Evolutionary conservation across 2,888 invertebrate genomes (phyloP).

Genomic region (Argynnis bischoffii): DNA sequence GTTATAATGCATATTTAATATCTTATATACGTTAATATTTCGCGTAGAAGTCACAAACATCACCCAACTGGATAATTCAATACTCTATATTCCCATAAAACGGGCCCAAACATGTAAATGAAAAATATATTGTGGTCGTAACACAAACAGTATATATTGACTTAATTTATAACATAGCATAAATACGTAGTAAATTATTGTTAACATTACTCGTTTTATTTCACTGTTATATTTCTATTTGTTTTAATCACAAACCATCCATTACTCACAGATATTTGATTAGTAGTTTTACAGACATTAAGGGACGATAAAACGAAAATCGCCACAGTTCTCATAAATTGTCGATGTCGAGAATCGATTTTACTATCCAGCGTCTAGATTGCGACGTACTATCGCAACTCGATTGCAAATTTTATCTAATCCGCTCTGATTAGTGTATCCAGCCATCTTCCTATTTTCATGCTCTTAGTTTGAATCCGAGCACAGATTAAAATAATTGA

Average conservation of each 20-base stretch:
- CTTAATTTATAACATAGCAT: constrained; percentile 6
- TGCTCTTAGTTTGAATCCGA: constrained; percentile 32
- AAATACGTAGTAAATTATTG: constrained; percentile 2
- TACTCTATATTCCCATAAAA: constrained; percentile 2
- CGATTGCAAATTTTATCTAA: constrained; percentile 43
- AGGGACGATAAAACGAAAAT: constrained; percentile 43
- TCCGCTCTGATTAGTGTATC: constrained; percentile 42
- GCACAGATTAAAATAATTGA: constrained; percentile 39
- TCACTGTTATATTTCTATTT: background rate
- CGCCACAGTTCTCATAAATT: constrained; percentile 42
- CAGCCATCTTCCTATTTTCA: constrained; percentile 38
- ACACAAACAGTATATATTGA: background rate
- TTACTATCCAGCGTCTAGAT: constrained; percentile 44
- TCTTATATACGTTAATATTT: no score
- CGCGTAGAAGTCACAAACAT: background rate
- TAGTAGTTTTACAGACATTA: constrained; percentile 32
- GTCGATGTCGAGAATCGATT: constrained; percentile 43
- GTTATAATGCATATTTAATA: background rate
- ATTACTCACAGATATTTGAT: constrained; percentile 26
- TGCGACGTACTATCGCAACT: constrained; percentile 40
- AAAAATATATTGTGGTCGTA: constrained; percentile 5
- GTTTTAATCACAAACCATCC: constrained; percentile 14
- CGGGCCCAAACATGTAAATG: constrained; percentile 11
- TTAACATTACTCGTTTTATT: background rate
- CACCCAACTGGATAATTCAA: background rate